phyloP scores from a whole-genome alignment of 2,888 invertebrate species.

The Chrysolina haemoptera region DNA sequence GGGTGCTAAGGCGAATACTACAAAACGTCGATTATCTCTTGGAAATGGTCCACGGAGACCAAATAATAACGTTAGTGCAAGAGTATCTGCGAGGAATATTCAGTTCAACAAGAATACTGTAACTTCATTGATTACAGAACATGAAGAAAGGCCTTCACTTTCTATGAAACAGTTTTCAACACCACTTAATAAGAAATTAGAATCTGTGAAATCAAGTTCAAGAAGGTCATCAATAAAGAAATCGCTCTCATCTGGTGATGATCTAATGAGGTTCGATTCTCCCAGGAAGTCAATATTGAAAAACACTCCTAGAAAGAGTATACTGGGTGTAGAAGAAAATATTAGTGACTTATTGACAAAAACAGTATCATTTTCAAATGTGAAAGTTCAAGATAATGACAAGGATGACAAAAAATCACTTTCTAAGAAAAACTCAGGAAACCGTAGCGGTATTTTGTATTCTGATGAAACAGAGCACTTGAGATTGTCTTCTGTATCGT shows the following conservation, averaged over 20 bases:
- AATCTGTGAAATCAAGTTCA: not conserved
- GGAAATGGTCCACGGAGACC: not conserved
- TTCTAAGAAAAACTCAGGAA: not conserved
- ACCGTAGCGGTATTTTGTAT: slow-evolving; percentile 17
- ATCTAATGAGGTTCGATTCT: slow-evolving; percentile 18
- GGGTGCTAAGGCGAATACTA: slow-evolving; percentile 27
- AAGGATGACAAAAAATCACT: slow-evolving; percentile 15
- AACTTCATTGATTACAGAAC: slow-evolving; percentile 36
- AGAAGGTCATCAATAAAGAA: slow-evolving; percentile 5
- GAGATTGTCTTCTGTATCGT: slow-evolving; percentile 29
- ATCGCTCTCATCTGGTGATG: not conserved
- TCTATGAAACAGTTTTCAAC: slow-evolving; percentile 13
- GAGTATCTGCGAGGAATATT: slow-evolving; percentile 39
- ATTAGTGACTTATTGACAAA: not conserved
- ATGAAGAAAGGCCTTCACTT: slow-evolving; percentile 27
- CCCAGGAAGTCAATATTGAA: slow-evolving; percentile 29
- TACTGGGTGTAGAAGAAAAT: not conserved
- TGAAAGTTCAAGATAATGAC: not conserved
- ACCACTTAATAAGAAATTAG: slow-evolving; percentile 16
- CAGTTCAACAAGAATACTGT: slow-evolving; percentile 28
- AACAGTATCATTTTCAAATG: slow-evolving; percentile 10
- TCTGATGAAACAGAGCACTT: slow-evolving; percentile 25
- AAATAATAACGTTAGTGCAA: not conserved
- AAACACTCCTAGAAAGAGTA: not conserved
- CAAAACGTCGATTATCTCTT: slow-evolving; percentile 41